phyloP scores from a whole-genome alignment of 2,797 vertebrate species.

The Helicolenus hilgendorfi region DNA sequence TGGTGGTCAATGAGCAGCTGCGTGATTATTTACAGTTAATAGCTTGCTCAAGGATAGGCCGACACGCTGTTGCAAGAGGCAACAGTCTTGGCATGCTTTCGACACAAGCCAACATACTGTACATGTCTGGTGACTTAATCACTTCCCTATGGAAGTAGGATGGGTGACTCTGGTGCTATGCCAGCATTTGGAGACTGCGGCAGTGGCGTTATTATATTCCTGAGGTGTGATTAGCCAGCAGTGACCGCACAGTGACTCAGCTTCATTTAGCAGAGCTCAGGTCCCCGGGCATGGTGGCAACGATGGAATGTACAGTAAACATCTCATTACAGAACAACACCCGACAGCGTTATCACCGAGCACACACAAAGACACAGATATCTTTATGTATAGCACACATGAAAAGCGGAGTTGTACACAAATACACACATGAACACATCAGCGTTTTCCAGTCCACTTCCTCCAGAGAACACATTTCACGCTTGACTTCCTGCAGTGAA shows the following conservation, averaged over 20 bases:
- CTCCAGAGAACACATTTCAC: conserved; percentile 30
- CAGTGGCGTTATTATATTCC: conserved; percentile 6
- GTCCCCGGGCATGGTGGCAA: not conserved
- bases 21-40: not conserved
- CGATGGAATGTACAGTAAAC: conserved; percentile 18
- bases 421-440: conserved; percentile 1
- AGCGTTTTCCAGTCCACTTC: conserved; percentile 38
- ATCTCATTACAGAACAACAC: conserved; percentile 3
- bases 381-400: not conserved
- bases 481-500: conserved; percentile 58
- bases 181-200: conserved; percentile 10
- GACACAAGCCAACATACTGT: not conserved
- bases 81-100: not conserved
- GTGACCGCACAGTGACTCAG: conserved; percentile 61
- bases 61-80: not conserved
- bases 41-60: not conserved
- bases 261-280: conserved; percentile 6
- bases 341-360: not conserved
- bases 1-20: not conserved
- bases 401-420: not conserved
- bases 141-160: not conserved
- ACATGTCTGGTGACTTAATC: not conserved
- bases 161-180: conserved; percentile 11
- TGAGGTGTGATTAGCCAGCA: conserved; percentile 36
- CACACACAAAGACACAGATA: not conserved